phyloP scores from a whole-genome alignment of 2,113 vertebrate genomes.

The Aix galericulata region DNA sequence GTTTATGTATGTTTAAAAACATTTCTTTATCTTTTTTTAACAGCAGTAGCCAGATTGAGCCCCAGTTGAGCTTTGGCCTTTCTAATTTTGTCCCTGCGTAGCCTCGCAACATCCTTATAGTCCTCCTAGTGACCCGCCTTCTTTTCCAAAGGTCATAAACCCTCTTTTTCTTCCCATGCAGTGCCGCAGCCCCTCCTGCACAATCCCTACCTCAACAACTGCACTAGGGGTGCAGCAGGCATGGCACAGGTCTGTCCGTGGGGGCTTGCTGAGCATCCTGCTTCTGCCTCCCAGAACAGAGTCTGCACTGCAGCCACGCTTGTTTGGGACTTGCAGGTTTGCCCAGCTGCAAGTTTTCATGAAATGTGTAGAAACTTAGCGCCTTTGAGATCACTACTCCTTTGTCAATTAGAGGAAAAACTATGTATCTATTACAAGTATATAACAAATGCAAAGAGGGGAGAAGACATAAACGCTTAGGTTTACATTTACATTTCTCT shows the following conservation, averaged over 20 bases:
- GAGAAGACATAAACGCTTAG: background rate
- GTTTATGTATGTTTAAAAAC: too few relatives aligned
- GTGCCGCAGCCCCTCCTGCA: background rate
- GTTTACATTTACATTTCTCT: background rate
- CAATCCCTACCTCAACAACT: too few relatives aligned
- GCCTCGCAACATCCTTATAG: too few relatives aligned
- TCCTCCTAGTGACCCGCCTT: too few relatives aligned
- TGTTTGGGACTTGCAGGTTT: background rate
- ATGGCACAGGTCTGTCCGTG: background rate
- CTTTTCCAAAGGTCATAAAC: too few relatives aligned
- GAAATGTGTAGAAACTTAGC: background rate
- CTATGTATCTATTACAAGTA: background rate
- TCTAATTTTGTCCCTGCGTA: too few relatives aligned
- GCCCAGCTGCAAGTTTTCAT: background rate
- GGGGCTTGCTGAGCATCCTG: background rate
- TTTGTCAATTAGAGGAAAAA: background rate
- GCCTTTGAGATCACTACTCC: background rate
- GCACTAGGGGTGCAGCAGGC: too few relatives aligned
- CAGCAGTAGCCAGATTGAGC: too few relatives aligned
- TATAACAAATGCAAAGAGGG: background rate
- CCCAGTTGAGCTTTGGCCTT: too few relatives aligned
- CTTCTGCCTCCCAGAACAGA: background rate
- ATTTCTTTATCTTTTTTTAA: too few relatives aligned
- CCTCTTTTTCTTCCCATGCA: too few relatives aligned
- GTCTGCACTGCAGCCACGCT: background rate